Base-by-base conservation (phyloP, 2,113 vertebrate genomes). In the Colaptes auratus region DNA sequence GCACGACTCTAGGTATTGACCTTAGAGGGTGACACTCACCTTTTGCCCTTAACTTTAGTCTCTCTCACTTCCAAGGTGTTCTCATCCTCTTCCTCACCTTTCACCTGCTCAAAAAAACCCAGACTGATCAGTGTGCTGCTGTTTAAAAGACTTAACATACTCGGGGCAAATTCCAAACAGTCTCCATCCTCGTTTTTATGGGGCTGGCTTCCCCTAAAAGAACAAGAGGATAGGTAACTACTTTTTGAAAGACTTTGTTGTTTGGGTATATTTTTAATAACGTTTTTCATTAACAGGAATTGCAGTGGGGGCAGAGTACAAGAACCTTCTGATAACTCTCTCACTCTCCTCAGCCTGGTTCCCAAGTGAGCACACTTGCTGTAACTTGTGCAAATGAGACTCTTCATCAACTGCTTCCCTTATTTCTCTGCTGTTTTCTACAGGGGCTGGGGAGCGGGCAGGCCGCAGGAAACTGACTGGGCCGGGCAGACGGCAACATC, bases 81-180 rank as follows among this genome's bases (percentile, higher is more conserved):
- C 93, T 99, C 99, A 64, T 99, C 99, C 19, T 99, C 99, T 86
- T 99, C 99, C 89, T 99, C 99, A 52, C 98, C 98, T 67, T 99
- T 99, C 8, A 99, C 98, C 99, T 99, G 86, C 39, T 88, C 89
- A 58, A 96, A 82, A 84, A 86, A 16, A 95, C 82, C 24, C 24
- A 91, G 12, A 53, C 0, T 10, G 3, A 71, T 95, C 52, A 92
- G 36, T 7, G 9, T 35, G 46, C n/a, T 39, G 64, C 63, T n/a
- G 27, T 11, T 80, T 69, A 56, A 72, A 58, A 74, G 15, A 15
- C 11, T 28, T 59, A 19, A 71, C 0, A 0, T 4, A 12, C 24
- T 35, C 6, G 28, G 7, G 15, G 27, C 8, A 48, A 85, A 33
- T 46, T 28, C 33, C 16, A 12, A 7, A 36, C 2, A 21, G 52